These are phyloP conservation scores for Gymnothorax javanicus DNA, from an alignment of 2,797 vertebrate species.

Conservation along the genomic window DNA sequence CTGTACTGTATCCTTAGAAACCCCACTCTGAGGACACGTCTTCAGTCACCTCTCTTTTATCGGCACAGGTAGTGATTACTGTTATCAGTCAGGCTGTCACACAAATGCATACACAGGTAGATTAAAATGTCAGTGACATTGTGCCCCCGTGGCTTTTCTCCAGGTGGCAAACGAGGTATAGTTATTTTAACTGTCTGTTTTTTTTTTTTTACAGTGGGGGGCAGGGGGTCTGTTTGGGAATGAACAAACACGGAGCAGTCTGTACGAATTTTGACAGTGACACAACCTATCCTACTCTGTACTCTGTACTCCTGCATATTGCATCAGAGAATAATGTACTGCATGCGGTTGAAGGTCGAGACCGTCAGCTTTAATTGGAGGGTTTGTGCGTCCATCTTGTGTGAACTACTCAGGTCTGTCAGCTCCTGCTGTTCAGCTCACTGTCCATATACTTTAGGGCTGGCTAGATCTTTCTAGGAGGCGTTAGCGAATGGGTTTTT, in stretches of 20 bases:
- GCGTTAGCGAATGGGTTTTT: no score
- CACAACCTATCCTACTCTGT: no score
- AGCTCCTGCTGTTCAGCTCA: no score
- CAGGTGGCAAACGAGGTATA: neutral
- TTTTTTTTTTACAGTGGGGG: neutral
- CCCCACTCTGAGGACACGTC: slow-evolving; percentile 64
- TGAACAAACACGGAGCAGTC: neutral
- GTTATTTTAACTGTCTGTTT: neutral
- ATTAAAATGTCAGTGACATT: neutral
- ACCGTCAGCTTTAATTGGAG: no score
- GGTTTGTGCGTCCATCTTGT: no score
- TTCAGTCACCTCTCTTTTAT: neutral
- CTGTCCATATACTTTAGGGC: no score
- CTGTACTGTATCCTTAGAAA: slow-evolving; percentile 59
- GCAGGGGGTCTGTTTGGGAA: neutral
- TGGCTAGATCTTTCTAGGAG: no score
- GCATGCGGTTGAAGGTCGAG: no score
- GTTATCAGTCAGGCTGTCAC: neutral
- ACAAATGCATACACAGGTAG: neutral
- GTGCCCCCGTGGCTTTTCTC: neutral
- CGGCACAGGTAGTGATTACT: neutral
- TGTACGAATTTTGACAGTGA: no score
- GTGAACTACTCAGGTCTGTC: no score
- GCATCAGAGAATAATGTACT: no score
- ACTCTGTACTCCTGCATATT: no score